phyloP scores from a whole-genome alignment of 2,113 vertebrate species.

The Nesoenas mayeri region DNA sequence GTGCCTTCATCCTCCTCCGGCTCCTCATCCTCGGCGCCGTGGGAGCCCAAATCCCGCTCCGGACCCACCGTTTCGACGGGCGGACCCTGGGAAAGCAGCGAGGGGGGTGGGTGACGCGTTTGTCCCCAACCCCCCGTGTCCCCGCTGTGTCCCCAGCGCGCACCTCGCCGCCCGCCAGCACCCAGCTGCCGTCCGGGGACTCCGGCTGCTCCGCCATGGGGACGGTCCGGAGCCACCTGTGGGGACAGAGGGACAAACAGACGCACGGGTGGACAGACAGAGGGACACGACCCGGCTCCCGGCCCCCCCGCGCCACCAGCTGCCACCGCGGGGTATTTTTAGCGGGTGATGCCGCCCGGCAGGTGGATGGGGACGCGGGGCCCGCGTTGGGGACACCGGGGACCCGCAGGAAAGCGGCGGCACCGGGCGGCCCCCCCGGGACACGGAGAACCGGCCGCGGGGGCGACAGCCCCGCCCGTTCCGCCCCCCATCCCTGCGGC shows the following conservation, averaged over 20 bases:
- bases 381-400: neutral
- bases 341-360: slow-evolving; percentile 18
- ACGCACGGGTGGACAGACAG: neutral
- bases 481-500: neutral
- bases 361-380: neutral
- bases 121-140: neutral
- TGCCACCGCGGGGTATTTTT: slow-evolving; percentile 38
- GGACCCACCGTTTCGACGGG: slow-evolving; percentile 59
- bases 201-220: slow-evolving; percentile 56
- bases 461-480: neutral
- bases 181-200: slow-evolving; percentile 69
- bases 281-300: neutral
- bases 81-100: slow-evolving; percentile 26
- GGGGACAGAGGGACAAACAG: neutral
- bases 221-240: slow-evolving; percentile 14
- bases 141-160: neutral
- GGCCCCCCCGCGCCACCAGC: neutral
- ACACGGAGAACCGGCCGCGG: no score
- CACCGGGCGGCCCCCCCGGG: no score
- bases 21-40: neutral
- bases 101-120: neutral
- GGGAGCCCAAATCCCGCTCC: neutral
- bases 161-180: slow-evolving; percentile 70
- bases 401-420: neutral
- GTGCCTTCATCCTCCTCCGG: neutral